Base-by-base conservation (phyloP, 2,797 vertebrate species). In the Acanthornis magna region DNA sequence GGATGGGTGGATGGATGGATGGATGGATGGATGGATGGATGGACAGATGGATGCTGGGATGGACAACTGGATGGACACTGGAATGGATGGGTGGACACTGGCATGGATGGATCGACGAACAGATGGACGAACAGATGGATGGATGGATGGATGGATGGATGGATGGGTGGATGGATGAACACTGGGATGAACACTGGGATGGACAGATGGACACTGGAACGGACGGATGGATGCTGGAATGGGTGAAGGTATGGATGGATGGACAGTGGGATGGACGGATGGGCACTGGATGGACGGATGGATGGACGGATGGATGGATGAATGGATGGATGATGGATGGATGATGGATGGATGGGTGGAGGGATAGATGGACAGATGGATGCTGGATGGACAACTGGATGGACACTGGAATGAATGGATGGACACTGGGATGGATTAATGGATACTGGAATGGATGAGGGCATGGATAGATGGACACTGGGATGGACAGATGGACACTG, bases 131-230 rank as follows among this genome's bases (percentile, higher is more conserved):
- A 34, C 26, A 34, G 25, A 17, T 9, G 13, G n/a, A 34, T 23
- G 50, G 50, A 29, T 27, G 29, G n/a, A n/a, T n/a, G n/a, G n/a
- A n/a, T n/a, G n/a, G n/a, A 34, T 36, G 57, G 34, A 18, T 27
- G 29, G 4, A 13, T 26, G 53, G 18, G 8, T 16, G 42, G 40
- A 34, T 4, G 4, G n/a, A 14, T 15, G n/a, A 40, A 22, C 5
- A 5, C 3, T 3, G 4, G 4, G n/a, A 14, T 15, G n/a, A 40
- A 22, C 5, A 5, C 3, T 3, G 4, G 30, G 34, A 8, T 32
- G 61, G 32, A 45, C 3, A 23, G 32, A 13, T 23, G 40, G 38
- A 20, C 1, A 3, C 20, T 6, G 13, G 32, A 14, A 51, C 29
- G 47, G 45, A 27, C 4, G 16, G 16, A 18, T 25, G 67, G 61